These are phyloP conservation scores for Tolypeutes matacus DNA, from an alignment of 2,797 vertebrate species.

Conservation along the genomic window DNA sequence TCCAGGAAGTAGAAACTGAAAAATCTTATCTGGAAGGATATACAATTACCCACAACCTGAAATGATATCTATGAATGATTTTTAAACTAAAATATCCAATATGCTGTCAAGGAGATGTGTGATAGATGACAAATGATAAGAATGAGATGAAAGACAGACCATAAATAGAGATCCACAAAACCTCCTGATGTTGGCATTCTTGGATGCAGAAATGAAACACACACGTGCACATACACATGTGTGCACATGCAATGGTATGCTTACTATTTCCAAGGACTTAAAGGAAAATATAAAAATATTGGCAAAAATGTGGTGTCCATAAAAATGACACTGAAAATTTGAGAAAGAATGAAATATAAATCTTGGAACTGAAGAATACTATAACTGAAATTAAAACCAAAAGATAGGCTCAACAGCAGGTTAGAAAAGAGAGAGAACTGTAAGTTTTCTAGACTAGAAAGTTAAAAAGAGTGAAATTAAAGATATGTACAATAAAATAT, in stretches of 20 bases:
- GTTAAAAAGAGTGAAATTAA: background rate
- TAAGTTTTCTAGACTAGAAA: background rate
- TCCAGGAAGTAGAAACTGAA: background rate
- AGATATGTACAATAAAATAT: background rate
- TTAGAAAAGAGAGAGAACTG: background rate
- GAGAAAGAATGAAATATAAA: background rate
- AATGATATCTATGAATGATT: background rate
- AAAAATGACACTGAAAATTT: background rate
- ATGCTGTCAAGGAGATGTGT: too few relatives aligned
- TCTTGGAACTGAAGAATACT: too few relatives aligned
- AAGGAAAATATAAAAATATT: background rate
- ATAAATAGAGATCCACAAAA: too few relatives aligned
- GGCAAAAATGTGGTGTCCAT: background rate
- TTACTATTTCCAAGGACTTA: background rate
- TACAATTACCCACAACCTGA: background rate
- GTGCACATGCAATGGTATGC: background rate
- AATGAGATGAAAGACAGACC: too few relatives aligned
- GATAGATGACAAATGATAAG: too few relatives aligned
- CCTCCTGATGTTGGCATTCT: too few relatives aligned
- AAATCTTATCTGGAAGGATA: background rate
- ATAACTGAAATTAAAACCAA: background rate
- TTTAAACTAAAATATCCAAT: background rate
- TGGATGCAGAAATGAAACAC: background rate
- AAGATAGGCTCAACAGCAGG: background rate
- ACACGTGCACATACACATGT: background rate